These are phyloP conservation scores for Actenoides hombroni DNA, from an alignment of 2,113 vertebrate genomes.

Conservation along the genomic window DNA sequence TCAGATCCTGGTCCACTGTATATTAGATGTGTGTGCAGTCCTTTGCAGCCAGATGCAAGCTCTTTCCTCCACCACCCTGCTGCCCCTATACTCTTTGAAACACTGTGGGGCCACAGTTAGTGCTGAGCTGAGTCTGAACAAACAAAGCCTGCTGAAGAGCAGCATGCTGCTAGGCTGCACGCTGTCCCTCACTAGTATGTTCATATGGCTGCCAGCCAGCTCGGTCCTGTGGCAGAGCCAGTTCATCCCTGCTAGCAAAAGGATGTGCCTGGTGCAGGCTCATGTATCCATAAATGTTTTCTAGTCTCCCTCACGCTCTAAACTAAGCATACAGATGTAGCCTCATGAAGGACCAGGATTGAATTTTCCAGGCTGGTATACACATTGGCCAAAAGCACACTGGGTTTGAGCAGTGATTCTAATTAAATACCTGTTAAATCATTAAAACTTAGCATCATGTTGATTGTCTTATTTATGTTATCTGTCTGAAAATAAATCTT, in stretches of 20 bases:
- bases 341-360: background rate
- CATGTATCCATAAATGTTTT: rapidly evolving
- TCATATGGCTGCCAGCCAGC: background rate
- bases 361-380: background rate
- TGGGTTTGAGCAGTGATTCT: background rate
- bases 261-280: background rate
- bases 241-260: background rate
- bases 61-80: rapidly evolving
- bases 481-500: background rate
- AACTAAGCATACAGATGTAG: background rate
- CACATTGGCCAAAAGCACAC: background rate
- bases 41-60: background rate
- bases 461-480: background rate
- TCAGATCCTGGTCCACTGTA: background rate
- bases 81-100: background rate
- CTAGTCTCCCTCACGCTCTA: rapidly evolving
- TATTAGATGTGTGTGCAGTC: rapidly evolving
- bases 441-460: background rate
- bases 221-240: background rate
- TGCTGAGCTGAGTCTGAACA: background rate
- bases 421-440: background rate
- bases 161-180: background rate
- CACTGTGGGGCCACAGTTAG: background rate
- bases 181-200: background rate
- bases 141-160: background rate